These are phyloP conservation scores for Mesorhabditis belari DNA, from an alignment of 2,888 invertebrate species.

Conservation along the genomic window DNA sequence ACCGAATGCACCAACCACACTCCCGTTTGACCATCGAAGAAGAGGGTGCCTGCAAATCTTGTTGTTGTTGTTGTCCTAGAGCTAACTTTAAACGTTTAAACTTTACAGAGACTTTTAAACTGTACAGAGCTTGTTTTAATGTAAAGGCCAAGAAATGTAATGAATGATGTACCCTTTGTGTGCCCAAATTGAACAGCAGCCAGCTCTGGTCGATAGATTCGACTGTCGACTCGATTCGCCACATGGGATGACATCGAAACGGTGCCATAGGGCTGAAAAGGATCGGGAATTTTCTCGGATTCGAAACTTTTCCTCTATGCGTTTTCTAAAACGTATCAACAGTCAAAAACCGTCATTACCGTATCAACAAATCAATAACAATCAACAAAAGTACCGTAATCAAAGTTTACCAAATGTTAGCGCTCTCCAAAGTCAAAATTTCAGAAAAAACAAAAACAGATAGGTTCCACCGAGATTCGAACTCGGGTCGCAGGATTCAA, in stretches of 20 bases:
- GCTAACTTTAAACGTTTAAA: too few species aligned
- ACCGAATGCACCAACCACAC: conserved; percentile 89
- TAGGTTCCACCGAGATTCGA: conserved; percentile 40
- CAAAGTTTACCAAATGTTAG: too few species aligned
- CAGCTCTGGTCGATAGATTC: background rate
- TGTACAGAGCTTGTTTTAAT: too few species aligned
- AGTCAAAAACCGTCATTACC: too few species aligned
- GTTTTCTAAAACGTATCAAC: too few species aligned
- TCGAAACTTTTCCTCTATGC: too few species aligned
- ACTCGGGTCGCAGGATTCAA: conserved; percentile 39
- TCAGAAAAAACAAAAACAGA: too few species aligned
- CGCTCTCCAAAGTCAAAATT: too few species aligned
- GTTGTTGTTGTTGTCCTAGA: too few species aligned
- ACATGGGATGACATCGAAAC: background rate
- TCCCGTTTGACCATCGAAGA: conserved; percentile 66
- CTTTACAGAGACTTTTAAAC: too few species aligned
- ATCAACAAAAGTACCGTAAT: too few species aligned
- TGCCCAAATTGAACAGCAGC: conserved; percentile 25
- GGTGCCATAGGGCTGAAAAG: background rate
- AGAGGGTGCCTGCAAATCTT: conserved; percentile 59
- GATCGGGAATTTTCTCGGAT: background rate
- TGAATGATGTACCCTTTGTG: conserved; percentile 22
- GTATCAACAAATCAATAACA: too few species aligned
- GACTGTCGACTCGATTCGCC: background rate
- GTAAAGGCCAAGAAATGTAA: background rate